Conservation (phyloP, 2,797 vertebrate genomes). For the Brotula barbata region DNA sequence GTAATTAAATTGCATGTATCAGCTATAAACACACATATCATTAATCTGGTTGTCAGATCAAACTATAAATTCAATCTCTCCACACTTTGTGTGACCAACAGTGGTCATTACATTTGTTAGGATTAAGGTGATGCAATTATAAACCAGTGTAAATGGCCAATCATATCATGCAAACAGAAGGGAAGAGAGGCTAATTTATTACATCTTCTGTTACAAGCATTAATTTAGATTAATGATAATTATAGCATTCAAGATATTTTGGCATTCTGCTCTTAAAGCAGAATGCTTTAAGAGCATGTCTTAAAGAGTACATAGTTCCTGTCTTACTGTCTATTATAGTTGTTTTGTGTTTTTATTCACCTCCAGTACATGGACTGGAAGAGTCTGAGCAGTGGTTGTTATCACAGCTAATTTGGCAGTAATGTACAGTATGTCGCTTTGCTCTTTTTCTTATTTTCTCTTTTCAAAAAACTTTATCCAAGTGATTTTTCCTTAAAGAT, state of each 20-base stretch:
- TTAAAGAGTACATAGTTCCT: slow-evolving; percentile 8
- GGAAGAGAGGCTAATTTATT: slow-evolving; percentile 57
- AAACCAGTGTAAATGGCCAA: slow-evolving; percentile 64
- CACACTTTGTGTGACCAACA: slow-evolving; percentile 35
- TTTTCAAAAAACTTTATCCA: slow-evolving; percentile 15
- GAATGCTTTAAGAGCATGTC: no score
- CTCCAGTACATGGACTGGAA: slow-evolving; percentile 7
- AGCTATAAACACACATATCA: slow-evolving; percentile 17
- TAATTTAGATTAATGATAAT: background rate
- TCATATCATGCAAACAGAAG: slow-evolving; percentile 62
- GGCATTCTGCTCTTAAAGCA: no score
- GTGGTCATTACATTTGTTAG: slow-evolving; percentile 55
- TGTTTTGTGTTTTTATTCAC: slow-evolving; percentile 31
- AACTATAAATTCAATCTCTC: slow-evolving; percentile 12
- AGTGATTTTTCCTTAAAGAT: background rate
- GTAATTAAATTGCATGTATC: no score
- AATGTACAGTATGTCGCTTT: slow-evolving; percentile 15
- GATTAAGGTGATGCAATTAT: slow-evolving; percentile 67
- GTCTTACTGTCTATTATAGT: slow-evolving; percentile 17
- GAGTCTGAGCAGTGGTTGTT: slow-evolving; percentile 5
- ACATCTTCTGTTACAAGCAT: slow-evolving; percentile 33
- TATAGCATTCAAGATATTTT: no score
- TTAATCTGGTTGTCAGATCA: slow-evolving; percentile 33
- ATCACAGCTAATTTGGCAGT: slow-evolving; percentile 31
- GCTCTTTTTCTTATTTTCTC: background rate